Conservation (phyloP, 2,888 invertebrate genomes). For the Elaeidobius kamerunicus region DNA sequence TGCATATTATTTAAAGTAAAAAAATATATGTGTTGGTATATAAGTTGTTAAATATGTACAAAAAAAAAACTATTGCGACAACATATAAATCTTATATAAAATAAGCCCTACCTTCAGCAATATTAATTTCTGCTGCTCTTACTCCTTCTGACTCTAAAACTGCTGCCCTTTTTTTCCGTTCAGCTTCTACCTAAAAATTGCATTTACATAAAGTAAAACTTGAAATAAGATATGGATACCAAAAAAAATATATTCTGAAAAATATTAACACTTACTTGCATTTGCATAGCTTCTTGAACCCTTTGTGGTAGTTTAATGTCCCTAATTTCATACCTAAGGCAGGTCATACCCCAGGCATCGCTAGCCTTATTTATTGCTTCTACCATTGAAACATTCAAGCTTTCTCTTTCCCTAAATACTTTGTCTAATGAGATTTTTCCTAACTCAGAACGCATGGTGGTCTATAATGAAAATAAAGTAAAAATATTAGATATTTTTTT, state of each 20-base stretch:
- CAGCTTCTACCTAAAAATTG: constrained; percentile 86
- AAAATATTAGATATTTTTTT: no score
- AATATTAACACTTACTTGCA: constrained; percentile 64
- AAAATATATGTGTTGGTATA: no score
- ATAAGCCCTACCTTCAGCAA: constrained; percentile 75
- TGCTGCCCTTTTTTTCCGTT: constrained; percentile 92
- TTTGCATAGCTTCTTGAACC: constrained; percentile 99
- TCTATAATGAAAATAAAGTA: constrained; percentile 48
- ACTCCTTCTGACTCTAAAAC: constrained; percentile 96
- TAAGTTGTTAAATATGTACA: no score
- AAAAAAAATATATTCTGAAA: background rate
- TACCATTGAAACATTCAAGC: constrained; percentile 91
- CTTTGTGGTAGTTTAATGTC: constrained; percentile 85
- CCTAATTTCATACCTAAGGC: constrained; percentile 92
- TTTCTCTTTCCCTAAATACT: constrained; percentile 95
- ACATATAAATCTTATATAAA: background rate
- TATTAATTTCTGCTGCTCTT: constrained; percentile 90
- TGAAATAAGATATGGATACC: background rate
- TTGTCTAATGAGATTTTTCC: constrained; percentile 97
- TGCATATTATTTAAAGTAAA: background rate
- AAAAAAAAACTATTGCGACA: no score
- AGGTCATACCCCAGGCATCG: constrained; percentile 97
- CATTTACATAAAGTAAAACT: background rate
- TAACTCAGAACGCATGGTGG: constrained; percentile 98
- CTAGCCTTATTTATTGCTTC: constrained; percentile 97